Base-by-base conservation (phyloP, 2,797 vertebrate species). In the Pempheris klunzingeri region DNA sequence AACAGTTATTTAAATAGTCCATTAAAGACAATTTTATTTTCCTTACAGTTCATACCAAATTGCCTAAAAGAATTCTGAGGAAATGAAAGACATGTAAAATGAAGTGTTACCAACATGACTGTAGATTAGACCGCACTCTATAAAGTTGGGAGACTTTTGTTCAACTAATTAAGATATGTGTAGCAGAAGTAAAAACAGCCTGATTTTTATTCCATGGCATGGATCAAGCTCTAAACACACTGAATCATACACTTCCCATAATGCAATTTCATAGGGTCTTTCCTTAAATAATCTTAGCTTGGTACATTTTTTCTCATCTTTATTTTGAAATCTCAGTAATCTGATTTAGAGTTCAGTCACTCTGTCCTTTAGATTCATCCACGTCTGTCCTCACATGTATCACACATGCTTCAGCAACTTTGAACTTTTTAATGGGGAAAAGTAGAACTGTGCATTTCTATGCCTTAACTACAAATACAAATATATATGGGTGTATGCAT, bases 61-160 rank as follows among this genome's bases (percentile, higher is more conserved):
- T 34, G 13, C 12, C 34, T 4, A 32, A 32, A 32, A 32, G 30
- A 32, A 32, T 32, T 32, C 3, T 32, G 30, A 32, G 3, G 30
- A 32, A 32, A 32, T 32, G 30, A 32, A 32, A n/a, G n/a, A n/a
- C n/a, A n/a, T n/a, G n/a, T n/a, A n/a, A n/a, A n/a, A n/a, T n/a
- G n/a, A n/a, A n/a, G n/a, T n/a, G n/a, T n/a, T n/a, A n/a, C n/a
- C n/a, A n/a, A 24, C 0, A 1, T 47, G 54, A 59, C 30, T 39
- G 61, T 24, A 11, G 14, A 36, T n/a, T 64, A 36, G 9, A 38
- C 22, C 26, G 15, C 12, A 18, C n/a, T 49, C 32, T 22, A 58
- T 59, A 59, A 70, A 70, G 32, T 70, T 58, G 44, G 44, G 41
- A 30, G n/a, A 30, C 66, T 57, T 52, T 66, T 39, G 28, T 28